A percentile compares a stretch with the other conserved stretches of the same genome.
Conservation (phyloP, 2,113 vertebrate species). For the Leucopsar rothschildi region DNA sequence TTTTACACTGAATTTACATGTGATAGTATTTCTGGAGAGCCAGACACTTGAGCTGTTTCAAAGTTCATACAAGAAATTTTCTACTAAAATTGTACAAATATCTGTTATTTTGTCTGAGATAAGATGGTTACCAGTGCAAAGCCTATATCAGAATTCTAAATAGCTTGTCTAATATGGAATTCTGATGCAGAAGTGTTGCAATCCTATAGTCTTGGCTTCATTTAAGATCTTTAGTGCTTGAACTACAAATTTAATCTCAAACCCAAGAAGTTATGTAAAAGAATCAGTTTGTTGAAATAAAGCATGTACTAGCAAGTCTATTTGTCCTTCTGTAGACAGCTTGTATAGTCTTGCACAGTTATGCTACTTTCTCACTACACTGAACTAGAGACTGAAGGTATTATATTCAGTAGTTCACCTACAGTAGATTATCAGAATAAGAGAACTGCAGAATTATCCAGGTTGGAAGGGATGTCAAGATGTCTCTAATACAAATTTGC, state of each 20-base stretch:
- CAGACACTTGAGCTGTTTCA: background rate
- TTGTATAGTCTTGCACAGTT: background rate
- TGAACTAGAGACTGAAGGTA: background rate
- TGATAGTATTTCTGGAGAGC: background rate
- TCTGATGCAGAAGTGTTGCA: background rate
- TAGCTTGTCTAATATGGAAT: background rate
- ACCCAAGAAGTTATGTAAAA: background rate
- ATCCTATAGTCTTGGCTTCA: background rate
- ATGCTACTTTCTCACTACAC: background rate
- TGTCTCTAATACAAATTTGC: background rate
- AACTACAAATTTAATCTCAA: background rate
- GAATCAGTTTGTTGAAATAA: background rate
- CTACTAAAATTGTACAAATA: background rate
- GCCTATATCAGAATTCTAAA: background rate
- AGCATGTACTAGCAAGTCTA: background rate
- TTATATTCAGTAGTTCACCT: background rate
- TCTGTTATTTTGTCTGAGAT: background rate
- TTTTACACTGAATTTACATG: background rate
- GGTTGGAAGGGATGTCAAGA: background rate
- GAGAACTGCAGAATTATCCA: background rate
- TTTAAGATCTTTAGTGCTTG: background rate
- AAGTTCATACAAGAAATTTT: background rate
- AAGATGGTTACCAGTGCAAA: background rate
- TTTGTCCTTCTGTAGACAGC: background rate
- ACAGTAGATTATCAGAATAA: background rate